phyloP scores from a whole-genome alignment of 2,888 invertebrate species.

The Stegophylla sp. region DNA sequence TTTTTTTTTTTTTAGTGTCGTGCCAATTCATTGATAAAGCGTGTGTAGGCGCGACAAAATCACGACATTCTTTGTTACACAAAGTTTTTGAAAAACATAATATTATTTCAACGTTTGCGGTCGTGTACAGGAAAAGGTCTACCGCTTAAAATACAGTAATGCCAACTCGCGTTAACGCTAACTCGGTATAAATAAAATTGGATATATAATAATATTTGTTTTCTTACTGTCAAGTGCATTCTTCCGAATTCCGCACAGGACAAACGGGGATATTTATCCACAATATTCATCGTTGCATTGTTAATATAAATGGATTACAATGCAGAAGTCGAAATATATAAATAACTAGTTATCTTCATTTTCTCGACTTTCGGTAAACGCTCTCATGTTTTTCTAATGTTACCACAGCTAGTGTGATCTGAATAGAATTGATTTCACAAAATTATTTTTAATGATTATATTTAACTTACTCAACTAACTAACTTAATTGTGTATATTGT shows the following conservation, averaged over 20 bases:
- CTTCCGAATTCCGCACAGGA: neutral
- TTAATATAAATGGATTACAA: neutral
- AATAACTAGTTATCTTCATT: too few species aligned
- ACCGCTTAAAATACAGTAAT: constrained; percentile 1
- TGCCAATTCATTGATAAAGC: constrained; percentile 12
- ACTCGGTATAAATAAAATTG: neutral
- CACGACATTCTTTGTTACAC: constrained; percentile 2
- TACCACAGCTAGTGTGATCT: too few species aligned
- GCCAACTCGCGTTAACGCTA: neutral
- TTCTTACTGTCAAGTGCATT: neutral
- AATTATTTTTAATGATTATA: too few species aligned
- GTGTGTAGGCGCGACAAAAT: neutral
- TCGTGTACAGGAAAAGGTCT: neutral
- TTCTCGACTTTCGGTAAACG: too few species aligned
- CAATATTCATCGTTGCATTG: neutral
- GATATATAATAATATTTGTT: neutral
- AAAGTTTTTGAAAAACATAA: neutral
- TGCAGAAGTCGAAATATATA: neutral
- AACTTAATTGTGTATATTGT: too few species aligned
- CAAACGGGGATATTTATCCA: neutral
- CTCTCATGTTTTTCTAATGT: too few species aligned
- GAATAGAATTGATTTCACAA: too few species aligned
- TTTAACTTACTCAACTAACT: too few species aligned
- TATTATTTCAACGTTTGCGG: neutral
- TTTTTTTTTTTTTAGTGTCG: neutral